Evolutionary conservation across 2,888 invertebrate genomes (phyloP).

Genomic region (Labia minor): DNA sequence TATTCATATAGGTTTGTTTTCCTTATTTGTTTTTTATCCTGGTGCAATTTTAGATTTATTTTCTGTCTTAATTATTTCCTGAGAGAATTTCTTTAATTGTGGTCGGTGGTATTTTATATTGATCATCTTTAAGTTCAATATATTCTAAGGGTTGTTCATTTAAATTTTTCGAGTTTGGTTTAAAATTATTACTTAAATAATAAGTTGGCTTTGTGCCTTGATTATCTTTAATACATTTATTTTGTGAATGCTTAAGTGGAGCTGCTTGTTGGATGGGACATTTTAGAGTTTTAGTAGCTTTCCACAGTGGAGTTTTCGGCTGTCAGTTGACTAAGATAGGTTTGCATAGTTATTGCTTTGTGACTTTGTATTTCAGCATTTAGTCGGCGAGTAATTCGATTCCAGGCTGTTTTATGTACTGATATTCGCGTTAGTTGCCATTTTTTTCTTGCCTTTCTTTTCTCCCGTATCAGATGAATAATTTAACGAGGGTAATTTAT

Average conservation of each 20-base stretch:
- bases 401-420: neutral
- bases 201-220: neutral
- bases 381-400: neutral
- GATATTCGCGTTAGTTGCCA: neutral
- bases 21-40: neutral
- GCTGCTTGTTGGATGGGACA: neutral
- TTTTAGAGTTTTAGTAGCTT: too few relatives aligned
- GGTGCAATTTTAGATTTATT: neutral
- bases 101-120: neutral
- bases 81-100: neutral
- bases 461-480: neutral
- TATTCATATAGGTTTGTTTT: too few relatives aligned
- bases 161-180: neutral
- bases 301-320: too few relatives aligned
- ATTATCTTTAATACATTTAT: neutral
- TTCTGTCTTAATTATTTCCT: neutral
- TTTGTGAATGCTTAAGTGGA: neutral
- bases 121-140: neutral
- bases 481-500: neutral
- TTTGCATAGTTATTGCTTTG: too few relatives aligned
- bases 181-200: neutral
- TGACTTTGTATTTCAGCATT: neutral
- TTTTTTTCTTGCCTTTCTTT: neutral
- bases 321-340: too few relatives aligned
- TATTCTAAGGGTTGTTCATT: neutral